Conservation (phyloP, 2,797 vertebrate genomes). For the Sparidentex hasta region DNA sequence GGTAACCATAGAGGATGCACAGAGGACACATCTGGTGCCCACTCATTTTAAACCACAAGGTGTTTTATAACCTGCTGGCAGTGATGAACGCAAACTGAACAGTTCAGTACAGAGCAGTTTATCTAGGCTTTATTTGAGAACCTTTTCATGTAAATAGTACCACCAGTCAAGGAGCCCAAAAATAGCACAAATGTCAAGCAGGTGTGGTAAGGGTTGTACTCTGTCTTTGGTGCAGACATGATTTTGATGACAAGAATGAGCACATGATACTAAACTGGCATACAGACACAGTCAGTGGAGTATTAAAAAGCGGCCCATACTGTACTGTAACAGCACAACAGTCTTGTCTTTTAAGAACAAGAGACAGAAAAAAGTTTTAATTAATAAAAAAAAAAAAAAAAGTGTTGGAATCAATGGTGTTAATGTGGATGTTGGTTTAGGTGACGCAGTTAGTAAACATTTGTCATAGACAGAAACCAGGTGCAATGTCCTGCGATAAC, state of each 20-base stretch:
- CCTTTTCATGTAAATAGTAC: not conserved
- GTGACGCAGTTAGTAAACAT: constrained; percentile 33
- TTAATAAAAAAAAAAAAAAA: not conserved
- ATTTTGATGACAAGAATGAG: constrained; percentile 2
- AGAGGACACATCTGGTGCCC: constrained; percentile 60
- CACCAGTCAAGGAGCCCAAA: not conserved
- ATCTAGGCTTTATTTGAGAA: not conserved
- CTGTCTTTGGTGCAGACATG: constrained; percentile 3
- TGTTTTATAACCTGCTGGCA: constrained; percentile 4
- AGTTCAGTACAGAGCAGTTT: not conserved
- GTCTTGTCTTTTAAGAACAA: not conserved
- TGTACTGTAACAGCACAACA: not conserved
- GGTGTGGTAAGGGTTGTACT: not conserved
- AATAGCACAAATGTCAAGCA: not conserved
- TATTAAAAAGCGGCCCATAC: not conserved
- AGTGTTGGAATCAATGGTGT: not conserved
- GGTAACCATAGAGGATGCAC: constrained; percentile 76
- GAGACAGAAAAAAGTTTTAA: not conserved
- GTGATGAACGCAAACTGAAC: not conserved
- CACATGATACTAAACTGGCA: not conserved
- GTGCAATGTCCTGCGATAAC: constrained; percentile 39
- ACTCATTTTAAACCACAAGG: not conserved
- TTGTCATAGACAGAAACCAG: constrained; percentile 39
- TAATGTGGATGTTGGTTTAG: not conserved
- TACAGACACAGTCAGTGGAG: not conserved